These are phyloP conservation scores for Anser cygnoides DNA, from an alignment of 2,113 vertebrate species.

Conservation along the genomic window DNA sequence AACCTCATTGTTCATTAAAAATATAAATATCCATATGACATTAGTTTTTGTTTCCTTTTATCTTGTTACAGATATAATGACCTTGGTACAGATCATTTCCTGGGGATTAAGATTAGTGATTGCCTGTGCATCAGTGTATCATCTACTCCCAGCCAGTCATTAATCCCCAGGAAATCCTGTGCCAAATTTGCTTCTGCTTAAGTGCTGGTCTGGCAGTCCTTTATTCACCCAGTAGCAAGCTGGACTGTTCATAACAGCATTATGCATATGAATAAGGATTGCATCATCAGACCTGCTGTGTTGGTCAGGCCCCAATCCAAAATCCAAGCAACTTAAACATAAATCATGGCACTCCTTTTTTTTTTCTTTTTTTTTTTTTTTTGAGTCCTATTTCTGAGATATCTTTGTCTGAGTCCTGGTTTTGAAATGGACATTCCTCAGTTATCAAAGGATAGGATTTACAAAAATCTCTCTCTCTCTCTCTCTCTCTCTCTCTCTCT, in stretches of 20 bases:
- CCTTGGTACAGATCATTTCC: conserved; percentile 48
- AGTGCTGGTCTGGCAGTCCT: conserved; percentile 46
- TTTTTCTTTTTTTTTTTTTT: neutral
- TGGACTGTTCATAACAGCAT: neutral
- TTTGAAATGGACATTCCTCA: neutral
- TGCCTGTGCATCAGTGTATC: conserved; percentile 50
- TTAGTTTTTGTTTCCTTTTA: conserved; percentile 22
- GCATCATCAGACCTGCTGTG: neutral
- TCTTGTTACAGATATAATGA: conserved; percentile 55
- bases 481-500: neutral
- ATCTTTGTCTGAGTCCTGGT: neutral
- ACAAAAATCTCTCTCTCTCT: neutral
- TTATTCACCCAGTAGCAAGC: neutral
- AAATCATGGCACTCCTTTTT: neutral
- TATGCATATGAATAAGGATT: neutral
- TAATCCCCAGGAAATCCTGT: conserved; percentile 69
- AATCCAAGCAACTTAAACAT: neutral
- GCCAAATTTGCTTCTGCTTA: conserved; percentile 64
- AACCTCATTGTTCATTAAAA: conserved; percentile 23
- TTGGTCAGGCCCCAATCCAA: neutral
- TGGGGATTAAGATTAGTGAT: conserved; percentile 61
- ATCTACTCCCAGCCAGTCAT: conserved; percentile 58
- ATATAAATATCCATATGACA: neutral
- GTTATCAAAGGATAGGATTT: neutral
- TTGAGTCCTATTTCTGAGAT: neutral